Conservation (phyloP, 2,888 invertebrate genomes). For the Tenodera sinensis region DNA sequence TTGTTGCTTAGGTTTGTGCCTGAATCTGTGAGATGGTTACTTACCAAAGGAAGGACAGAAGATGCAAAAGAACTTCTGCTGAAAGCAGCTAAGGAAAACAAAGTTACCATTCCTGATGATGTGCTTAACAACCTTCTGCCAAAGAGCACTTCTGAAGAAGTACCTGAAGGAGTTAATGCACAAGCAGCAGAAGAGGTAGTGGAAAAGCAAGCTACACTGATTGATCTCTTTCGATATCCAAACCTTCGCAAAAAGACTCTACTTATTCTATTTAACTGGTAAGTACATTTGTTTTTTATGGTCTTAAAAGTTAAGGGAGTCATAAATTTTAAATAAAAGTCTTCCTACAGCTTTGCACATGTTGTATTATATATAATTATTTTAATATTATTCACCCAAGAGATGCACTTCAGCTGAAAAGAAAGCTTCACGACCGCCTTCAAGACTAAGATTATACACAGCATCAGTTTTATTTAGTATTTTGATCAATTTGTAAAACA, state of each 20-base stretch:
- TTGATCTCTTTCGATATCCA: slow-evolving; percentile 57
- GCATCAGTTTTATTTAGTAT: too few species aligned
- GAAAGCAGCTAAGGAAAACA: slow-evolving; percentile 63
- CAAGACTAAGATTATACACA: too few species aligned
- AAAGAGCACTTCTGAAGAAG: neutral
- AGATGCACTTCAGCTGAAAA: too few species aligned
- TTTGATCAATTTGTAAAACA: too few species aligned
- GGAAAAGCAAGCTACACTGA: slow-evolving; percentile 49
- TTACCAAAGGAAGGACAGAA: slow-evolving; percentile 58
- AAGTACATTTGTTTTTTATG: slow-evolving; percentile 36
- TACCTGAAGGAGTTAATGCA: slow-evolving; percentile 41
- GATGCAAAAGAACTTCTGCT: slow-evolving; percentile 61
- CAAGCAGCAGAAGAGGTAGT: slow-evolving; percentile 41
- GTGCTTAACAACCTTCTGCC: slow-evolving; percentile 52
- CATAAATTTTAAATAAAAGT: neutral
- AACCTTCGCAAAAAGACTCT: slow-evolving; percentile 61
- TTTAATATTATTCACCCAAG: too few species aligned
- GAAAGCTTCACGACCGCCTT: too few species aligned
- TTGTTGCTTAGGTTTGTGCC: slow-evolving; percentile 57
- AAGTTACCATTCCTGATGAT: slow-evolving; percentile 53
- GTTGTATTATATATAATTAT: neutral
- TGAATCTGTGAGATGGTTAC: slow-evolving; percentile 69
- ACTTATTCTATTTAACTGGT: slow-evolving; percentile 73
- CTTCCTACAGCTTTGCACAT: neutral
- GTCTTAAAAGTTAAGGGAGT: neutral